These are phyloP conservation scores for Entomobrya multifasciata DNA, from an alignment of 2,888 invertebrate species.

Conservation along the genomic window DNA sequence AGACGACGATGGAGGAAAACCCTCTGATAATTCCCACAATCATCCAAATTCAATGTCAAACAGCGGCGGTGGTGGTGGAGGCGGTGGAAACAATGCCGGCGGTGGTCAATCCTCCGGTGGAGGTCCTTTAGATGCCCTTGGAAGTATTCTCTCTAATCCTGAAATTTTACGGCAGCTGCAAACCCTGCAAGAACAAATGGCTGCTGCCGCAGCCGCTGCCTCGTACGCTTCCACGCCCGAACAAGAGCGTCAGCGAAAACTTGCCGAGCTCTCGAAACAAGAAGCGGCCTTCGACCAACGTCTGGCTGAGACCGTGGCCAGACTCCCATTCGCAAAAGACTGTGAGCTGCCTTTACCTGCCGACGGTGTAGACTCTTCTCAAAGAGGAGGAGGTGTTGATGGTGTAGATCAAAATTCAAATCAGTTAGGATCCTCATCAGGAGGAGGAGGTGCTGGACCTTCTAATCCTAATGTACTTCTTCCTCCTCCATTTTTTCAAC, in stretches of 20 bases:
- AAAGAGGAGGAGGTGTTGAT: slow-evolving; percentile 73
- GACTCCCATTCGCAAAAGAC: slow-evolving; percentile 86
- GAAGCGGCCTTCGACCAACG: slow-evolving; percentile 90
- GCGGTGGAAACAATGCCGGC: too few relatives aligned
- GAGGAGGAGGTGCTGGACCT: slow-evolving; percentile 46
- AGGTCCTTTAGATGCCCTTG: slow-evolving; percentile 76
- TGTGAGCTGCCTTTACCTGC: slow-evolving; percentile 83
- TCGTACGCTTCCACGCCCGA: slow-evolving; percentile 81
- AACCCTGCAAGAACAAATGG: slow-evolving; percentile 84
- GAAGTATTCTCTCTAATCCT: slow-evolving; percentile 90
- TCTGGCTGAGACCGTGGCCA: slow-evolving; percentile 87
- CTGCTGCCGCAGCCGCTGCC: slow-evolving; percentile 82
- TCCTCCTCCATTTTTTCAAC: slow-evolving; percentile 78
- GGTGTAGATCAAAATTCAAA: slow-evolving; percentile 77
- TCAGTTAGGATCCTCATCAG: slow-evolving; percentile 53
- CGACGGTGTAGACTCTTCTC: slow-evolving; percentile 80
- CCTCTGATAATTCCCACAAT: background rate
- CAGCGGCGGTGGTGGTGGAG: too few relatives aligned
- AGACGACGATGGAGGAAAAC: slow-evolving; percentile 84
- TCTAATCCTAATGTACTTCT: slow-evolving; percentile 68
- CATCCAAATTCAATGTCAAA: slow-evolving; percentile 25
- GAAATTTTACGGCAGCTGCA: slow-evolving; percentile 95
- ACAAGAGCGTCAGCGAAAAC: slow-evolving; percentile 86
- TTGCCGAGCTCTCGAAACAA: slow-evolving; percentile 87
- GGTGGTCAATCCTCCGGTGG: too few relatives aligned